Evolutionary conservation across 2,797 vertebrate genomes (phyloP).

Genomic region (Anguilla pacifica): DNA sequence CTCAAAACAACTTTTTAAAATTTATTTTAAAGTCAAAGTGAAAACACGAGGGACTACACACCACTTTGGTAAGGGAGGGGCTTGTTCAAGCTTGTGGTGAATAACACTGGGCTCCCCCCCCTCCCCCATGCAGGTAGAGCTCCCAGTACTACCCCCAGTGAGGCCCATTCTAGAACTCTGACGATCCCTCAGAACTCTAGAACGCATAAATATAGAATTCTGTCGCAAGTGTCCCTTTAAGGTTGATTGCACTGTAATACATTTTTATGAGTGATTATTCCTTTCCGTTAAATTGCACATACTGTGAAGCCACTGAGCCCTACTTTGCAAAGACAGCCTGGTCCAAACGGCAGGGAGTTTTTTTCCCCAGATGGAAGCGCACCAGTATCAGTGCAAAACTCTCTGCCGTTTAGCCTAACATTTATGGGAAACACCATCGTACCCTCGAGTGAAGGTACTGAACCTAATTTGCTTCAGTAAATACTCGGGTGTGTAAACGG

Average conservation of each 20-base stretch:
- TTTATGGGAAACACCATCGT: too few species aligned
- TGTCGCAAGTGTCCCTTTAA: conserved; percentile 1
- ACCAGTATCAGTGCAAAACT: not conserved
- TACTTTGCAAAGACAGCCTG: not conserved
- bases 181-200: not conserved
- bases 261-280: not conserved
- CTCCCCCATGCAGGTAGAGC: not conserved
- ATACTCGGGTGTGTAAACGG: not conserved
- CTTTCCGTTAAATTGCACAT: not conserved
- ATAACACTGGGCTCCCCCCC: not conserved
- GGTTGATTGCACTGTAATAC: conserved; percentile 15
- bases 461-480: not conserved
- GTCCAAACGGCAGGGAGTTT: not conserved
- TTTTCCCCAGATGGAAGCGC: not conserved
- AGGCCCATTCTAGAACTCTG: too few species aligned
- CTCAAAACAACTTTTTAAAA: not conserved
- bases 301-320: not conserved
- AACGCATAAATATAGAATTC: not conserved
- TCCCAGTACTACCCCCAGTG: not conserved
- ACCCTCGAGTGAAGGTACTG: not conserved
- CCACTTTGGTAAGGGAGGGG: not conserved
- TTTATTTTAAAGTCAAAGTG: not conserved
- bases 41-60: not conserved
- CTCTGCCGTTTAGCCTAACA: not conserved
- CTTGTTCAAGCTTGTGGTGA: not conserved